Percentiles rank a stretch among this genome's conserved stretches.
Evolutionary conservation across 2,797 vertebrate genomes (phyloP).

Genomic region (Tapirus indicus): DNA sequence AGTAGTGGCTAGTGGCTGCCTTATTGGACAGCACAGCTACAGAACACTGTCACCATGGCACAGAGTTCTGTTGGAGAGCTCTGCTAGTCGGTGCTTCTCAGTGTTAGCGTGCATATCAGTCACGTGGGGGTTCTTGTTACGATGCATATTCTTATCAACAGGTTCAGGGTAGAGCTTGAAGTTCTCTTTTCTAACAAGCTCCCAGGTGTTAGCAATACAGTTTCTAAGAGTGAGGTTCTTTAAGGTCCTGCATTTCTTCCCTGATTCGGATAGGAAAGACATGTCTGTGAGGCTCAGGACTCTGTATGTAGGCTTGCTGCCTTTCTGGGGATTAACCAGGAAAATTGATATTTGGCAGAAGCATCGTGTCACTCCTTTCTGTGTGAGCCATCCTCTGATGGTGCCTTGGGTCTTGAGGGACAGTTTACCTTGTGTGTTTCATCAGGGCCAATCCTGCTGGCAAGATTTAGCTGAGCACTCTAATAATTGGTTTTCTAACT

Average conservation of each 20-base stretch:
- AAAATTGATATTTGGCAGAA: neutral
- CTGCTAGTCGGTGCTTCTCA: neutral
- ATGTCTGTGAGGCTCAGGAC: neutral
- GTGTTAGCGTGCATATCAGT: no score
- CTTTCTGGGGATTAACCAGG: neutral
- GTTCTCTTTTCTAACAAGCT: neutral
- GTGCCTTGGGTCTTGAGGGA: slow-evolving; percentile 10
- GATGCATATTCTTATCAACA: neutral
- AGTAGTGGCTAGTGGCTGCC: neutral
- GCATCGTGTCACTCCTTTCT: neutral
- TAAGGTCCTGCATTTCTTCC: neutral
- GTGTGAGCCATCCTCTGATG: neutral
- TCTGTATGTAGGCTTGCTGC: neutral
- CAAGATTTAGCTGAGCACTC: neutral
- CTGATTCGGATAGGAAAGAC: neutral
- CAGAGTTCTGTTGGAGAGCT: neutral
- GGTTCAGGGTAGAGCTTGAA: neutral
- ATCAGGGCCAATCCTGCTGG: neutral
- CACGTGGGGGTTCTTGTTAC: neutral
- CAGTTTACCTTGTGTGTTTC: slow-evolving; percentile 23
- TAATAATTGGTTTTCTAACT: slow-evolving; percentile 48
- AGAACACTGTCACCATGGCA: neutral
- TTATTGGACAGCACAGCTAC: accelerated
- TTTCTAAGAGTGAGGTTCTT: neutral
- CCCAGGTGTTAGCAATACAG: neutral